Conservation (phyloP, 1,140 invertebrate genomes). For the Aphis gossypii region DNA sequence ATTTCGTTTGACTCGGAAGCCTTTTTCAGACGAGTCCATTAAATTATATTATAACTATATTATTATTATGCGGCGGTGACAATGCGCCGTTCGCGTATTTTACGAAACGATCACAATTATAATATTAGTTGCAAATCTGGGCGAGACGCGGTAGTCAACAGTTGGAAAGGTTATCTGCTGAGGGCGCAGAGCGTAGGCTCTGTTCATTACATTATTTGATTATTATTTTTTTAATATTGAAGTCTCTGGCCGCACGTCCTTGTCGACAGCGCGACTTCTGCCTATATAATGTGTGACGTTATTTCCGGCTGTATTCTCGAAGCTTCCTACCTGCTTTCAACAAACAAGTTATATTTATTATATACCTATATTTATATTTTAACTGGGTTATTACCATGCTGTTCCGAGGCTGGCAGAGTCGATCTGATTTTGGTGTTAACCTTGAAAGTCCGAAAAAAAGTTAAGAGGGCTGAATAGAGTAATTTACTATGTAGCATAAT, state of each 20-base stretch:
- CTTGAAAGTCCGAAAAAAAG: conserved; percentile 26
- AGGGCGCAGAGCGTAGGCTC: background rate
- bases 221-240: background rate
- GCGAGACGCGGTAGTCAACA: background rate
- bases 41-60: background rate
- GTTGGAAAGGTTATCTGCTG: background rate
- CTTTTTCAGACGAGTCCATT: conserved; percentile 4
- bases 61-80: background rate
- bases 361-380: background rate
- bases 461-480: background rate
- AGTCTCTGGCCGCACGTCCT: background rate
- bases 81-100: background rate
- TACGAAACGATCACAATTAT: background rate
- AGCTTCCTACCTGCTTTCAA: conserved; percentile 29
- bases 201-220: background rate
- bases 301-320: conserved; percentile 10
- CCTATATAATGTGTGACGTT: background rate
- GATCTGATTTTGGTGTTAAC: conserved; percentile 13
- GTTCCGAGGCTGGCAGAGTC: background rate
- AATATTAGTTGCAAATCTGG: background rate
- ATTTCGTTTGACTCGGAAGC: background rate
- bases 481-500: background rate
- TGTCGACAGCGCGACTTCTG: background rate
- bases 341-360: background rate
- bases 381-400: background rate